Conservation (phyloP, 1,140 invertebrate species). For the Hydropsyche tenuis region DNA sequence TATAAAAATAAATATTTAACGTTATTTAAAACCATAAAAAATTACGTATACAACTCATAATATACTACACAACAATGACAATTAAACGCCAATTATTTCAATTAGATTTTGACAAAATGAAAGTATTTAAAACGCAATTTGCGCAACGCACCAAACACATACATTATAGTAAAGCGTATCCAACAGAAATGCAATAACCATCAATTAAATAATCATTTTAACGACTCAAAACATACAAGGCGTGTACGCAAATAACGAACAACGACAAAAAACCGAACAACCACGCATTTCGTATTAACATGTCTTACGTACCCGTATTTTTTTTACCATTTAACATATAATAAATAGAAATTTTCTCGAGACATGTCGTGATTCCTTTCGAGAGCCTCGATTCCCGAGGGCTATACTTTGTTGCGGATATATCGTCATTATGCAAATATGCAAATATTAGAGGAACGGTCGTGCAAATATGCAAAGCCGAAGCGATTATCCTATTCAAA, state of each 20-base stretch:
- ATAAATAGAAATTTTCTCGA: too few species aligned
- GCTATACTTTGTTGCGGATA: conserved; percentile 31
- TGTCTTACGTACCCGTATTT: too few species aligned
- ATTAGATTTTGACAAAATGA: background rate
- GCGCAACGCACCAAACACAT: background rate
- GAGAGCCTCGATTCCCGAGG: background rate
- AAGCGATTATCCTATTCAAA: conserved; percentile 44
- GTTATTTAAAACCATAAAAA: too few species aligned
- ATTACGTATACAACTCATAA: too few species aligned
- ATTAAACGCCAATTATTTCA: background rate
- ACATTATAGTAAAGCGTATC: background rate
- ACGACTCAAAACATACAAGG: conserved; percentile 10
- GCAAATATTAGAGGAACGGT: conserved; percentile 1
- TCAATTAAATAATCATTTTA: conserved; percentile 29
- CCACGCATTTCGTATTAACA: too few species aligned
- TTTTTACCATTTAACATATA: too few species aligned
- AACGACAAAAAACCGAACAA: too few species aligned
- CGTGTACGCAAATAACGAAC: background rate
- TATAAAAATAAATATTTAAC: too few species aligned
- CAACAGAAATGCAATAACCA: background rate
- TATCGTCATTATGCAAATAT: conserved; percentile 40
- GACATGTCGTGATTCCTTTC: too few species aligned
- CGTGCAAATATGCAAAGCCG: conserved; percentile 31
- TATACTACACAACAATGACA: too few species aligned
- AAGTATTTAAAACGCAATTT: conserved; percentile 9